phyloP scores from a whole-genome alignment of 2,888 invertebrate species.

The Cheilosia soror region DNA sequence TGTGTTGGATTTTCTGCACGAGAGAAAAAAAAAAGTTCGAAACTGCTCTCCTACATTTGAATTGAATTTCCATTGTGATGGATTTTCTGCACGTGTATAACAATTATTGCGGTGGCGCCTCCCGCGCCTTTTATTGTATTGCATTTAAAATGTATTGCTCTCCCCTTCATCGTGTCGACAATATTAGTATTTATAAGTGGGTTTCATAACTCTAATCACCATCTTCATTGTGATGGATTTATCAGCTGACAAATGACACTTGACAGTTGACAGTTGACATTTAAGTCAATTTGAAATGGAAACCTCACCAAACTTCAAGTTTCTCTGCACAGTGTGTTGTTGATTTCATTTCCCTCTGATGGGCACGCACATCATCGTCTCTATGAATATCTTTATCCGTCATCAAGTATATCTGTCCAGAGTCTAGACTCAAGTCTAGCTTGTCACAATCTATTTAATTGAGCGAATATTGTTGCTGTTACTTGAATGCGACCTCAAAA shows the following conservation, averaged over 20 bases:
- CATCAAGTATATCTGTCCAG: slow-evolving; percentile 45
- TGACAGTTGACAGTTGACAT: slow-evolving; percentile 12
- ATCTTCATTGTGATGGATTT: slow-evolving; percentile 30
- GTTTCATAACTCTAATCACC: not conserved
- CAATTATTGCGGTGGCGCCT: not conserved
- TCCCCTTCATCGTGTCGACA: slow-evolving; percentile 14
- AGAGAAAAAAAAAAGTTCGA: too few relatives aligned
- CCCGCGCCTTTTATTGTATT: not conserved
- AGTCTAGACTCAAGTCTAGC: slow-evolving; percentile 69
- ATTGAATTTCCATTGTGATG: slow-evolving; percentile 16
- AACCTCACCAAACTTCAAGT: not conserved
- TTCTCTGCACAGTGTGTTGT: too few relatives aligned
- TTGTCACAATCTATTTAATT: slow-evolving; percentile 50
- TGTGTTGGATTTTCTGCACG: slow-evolving; percentile 10
- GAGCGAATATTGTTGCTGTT: slow-evolving; percentile 42
- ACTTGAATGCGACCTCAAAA: slow-evolving; percentile 64
- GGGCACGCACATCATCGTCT: not conserved
- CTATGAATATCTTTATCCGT: slow-evolving; percentile 22
- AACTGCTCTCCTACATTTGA: not conserved
- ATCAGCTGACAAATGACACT: slow-evolving; percentile 41
- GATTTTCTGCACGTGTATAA: slow-evolving; percentile 15
- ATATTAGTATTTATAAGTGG: not conserved
- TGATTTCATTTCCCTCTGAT: slow-evolving; percentile 1
- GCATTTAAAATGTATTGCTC: not conserved
- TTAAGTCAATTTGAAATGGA: slow-evolving; percentile 13